Percentiles rank a stretch among this genome's conserved stretches.
Evolutionary conservation across 2,888 invertebrate genomes (phyloP).

Genomic region (Tetragonula carbonaria): DNA sequence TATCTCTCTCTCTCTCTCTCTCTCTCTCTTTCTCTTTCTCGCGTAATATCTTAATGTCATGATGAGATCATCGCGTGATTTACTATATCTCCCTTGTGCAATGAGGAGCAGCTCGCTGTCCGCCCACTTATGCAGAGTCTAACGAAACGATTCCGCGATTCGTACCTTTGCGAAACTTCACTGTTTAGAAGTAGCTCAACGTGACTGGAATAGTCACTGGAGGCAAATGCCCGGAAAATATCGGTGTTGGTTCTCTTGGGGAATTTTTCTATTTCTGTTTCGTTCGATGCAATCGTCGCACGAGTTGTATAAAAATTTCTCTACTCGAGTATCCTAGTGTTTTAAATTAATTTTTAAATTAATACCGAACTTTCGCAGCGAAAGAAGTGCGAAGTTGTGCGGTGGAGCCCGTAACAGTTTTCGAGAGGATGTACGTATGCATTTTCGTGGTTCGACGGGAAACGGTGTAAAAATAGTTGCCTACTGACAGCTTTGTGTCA

Average conservation of each 20-base stretch:
- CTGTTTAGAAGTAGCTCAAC: neutral
- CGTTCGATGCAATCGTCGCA: too few species aligned
- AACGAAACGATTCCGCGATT: conserved; percentile 35
- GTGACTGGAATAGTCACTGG: too few species aligned
- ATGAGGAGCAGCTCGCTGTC: conserved; percentile 45
- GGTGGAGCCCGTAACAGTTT: neutral
- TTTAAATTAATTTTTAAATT: neutral
- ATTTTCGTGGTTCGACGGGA: neutral
- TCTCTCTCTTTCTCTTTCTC: conserved; percentile 1
- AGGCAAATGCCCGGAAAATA: too few species aligned
- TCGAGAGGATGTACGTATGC: neutral
- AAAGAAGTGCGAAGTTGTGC: neutral
- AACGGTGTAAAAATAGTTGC: conserved; percentile 44
- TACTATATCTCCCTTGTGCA: conserved; percentile 47
- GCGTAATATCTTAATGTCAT: conserved; percentile 52
- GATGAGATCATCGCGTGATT: conserved; percentile 60
- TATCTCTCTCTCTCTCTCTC: neutral
- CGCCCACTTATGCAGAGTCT: conserved; percentile 51
- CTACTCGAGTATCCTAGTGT: too few species aligned
- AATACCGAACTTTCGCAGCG: neutral
- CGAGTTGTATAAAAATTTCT: neutral
- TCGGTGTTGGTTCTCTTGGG: too few species aligned
- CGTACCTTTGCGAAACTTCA: neutral
- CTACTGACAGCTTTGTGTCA: conserved; percentile 2
- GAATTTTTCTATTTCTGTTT: too few species aligned